Evolutionary conservation across 92 coral and sea anemone species (phyloP), one percentile per base, ranked within the genome.

Genomic region (Blastomussa wellsi): DNA sequence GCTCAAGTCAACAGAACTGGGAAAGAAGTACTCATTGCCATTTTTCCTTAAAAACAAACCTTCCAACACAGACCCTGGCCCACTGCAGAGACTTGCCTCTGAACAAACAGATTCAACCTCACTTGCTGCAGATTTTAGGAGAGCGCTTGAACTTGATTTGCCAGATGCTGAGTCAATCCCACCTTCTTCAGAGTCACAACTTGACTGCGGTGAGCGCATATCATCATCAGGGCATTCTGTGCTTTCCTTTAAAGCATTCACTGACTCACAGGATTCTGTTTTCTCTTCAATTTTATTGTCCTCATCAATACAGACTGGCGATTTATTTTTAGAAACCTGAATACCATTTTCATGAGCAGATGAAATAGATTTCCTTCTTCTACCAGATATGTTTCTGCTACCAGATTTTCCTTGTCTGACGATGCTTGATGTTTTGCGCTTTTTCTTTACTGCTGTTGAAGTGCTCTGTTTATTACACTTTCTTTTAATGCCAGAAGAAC

Each of bases 51-150:
- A 44, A 41, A 85, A 71, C 55, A 83, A 16, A 77, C 85, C 77
- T 32, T 81, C 69, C 26, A 52, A 76, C 0, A 88, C 68, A 62
- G 88, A 71, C 5, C 94, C 94, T 24, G 87, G 77, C 20, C 97
- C 97, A 91, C 97, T 93, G 59, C 71, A 76, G 12, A 91, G 75
- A 82, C 94, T 93, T 31, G 82, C 86, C 79, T 89, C 94, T 53
- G 97, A 91, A 62, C 86, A 82, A 49, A 78, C 52, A 31, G 97
- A 93, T 67, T 84, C 91, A 52, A 49, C 72, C 22, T 91, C 94
- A 73, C 80, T 75, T 41, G 28, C 14, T 2, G n/a, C 24, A 24
- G 60, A 33, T 44, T 52, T 82, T 16, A 7, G 14, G 19, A 72
- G 7, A 51, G n/a, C n/a, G n/a, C 9, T 53, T 53, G 64, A 37